These are phyloP conservation scores for Pangasius larnaudii DNA, from an alignment of 2,797 vertebrate species.

Conservation along the genomic window DNA sequence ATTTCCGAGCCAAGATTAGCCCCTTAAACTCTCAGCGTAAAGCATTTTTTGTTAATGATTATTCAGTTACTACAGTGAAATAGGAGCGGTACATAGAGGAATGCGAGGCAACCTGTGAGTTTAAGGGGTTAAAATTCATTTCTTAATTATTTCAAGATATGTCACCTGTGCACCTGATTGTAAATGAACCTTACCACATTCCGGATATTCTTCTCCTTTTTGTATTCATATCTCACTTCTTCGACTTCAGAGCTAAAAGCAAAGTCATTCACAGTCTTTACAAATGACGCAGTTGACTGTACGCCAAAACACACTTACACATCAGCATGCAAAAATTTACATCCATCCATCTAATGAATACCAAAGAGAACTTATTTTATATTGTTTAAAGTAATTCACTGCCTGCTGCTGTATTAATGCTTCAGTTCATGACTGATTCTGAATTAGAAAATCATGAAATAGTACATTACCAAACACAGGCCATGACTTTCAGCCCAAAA, in stretches of 20 bases:
- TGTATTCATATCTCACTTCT: slow-evolving; percentile 75
- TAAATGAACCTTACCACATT: slow-evolving; percentile 70
- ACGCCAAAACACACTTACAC: neutral
- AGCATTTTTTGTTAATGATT: neutral
- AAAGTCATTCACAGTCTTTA: slow-evolving; percentile 42
- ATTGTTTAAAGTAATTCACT: neutral
- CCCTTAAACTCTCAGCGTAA: neutral
- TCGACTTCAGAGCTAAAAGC: slow-evolving; percentile 68
- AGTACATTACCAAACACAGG: neutral
- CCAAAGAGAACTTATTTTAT: neutral
- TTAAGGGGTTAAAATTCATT: neutral
- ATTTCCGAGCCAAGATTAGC: neutral
- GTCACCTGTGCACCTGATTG: neutral
- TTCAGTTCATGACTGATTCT: neutral
- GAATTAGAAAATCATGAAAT: neutral
- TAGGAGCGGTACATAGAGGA: neutral
- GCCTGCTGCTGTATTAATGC: neutral
- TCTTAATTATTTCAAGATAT: neutral
- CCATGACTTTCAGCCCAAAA: neutral
- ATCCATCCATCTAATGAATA: neutral
- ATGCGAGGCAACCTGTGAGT: neutral
- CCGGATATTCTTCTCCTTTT: slow-evolving; percentile 69
- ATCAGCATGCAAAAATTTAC: neutral
- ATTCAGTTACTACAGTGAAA: neutral
- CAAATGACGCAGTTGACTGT: neutral